Base-by-base conservation (phyloP, 2,888 invertebrate genomes). In the Lithophane semibrunnea region DNA sequence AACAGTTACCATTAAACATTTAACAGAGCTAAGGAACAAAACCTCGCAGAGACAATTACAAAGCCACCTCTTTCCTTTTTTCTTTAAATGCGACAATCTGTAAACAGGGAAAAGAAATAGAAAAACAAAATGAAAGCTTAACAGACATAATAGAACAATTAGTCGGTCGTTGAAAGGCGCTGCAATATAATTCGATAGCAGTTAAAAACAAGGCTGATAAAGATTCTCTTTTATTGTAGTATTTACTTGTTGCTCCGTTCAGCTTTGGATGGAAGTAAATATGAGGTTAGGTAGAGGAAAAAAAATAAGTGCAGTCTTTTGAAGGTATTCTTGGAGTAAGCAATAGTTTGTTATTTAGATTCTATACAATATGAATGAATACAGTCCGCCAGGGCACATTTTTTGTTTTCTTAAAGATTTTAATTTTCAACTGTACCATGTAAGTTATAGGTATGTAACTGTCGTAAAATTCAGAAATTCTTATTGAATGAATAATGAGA, bases 141-240 rank as follows among this genome's bases (percentile, higher is more conserved):
- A 69, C 68, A 71, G 69, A 66, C 72, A 71, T 75, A 85, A 77
- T 79, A 68, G 79, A 78, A 75, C 81, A 83, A 86, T 87, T 86
- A 83, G 61, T 37, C 42, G 49, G 54, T 56, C 72, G 75, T 77
- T 66, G 63, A 77, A 87, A 83, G 75, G 65, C 58, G 47, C 77
- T 73, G 77, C 74, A 73, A 72, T 75, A 82, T 73, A 77, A 77
- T 87, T 73, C 79, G 56, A 68, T 54, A 42, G 68, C 74, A 54
- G 54, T 60, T 74, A 47, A 77, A 73, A 77, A 73, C 74, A 47
- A 64, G 49, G n/a, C 69, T 42, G 47, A 13, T 37, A 60, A 54
- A 37, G 69, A 72, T 54, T 77, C 3, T 67, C 58, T 72, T 42
- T 60, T 37, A 10, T 60, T 83, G 24, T 47, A 13, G 44, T 16